Percentiles rank a stretch among this genome's conserved stretches.
Evolutionary conservation across 2,113 vertebrate genomes (phyloP).

Genomic region (Andinoacara biseriatus): DNA sequence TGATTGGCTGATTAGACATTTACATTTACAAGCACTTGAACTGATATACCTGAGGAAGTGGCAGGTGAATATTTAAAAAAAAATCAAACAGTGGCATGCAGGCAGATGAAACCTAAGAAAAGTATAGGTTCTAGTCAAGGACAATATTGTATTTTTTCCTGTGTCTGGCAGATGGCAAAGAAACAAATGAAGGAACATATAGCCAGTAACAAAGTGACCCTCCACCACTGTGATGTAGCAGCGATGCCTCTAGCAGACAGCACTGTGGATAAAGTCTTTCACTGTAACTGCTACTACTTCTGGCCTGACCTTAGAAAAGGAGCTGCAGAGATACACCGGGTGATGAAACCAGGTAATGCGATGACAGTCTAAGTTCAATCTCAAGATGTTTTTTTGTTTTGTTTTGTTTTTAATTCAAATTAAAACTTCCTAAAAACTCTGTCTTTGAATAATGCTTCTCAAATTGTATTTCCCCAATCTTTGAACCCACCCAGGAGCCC

Average conservation of each 20-base stretch:
- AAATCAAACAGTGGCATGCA: background rate
- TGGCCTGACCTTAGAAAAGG: slow-evolving; percentile 77
- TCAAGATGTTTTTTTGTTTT: background rate
- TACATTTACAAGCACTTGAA: too few relatives aligned
- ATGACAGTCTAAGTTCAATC: background rate
- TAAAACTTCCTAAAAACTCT: background rate
- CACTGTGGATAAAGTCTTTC: slow-evolving; percentile 78
- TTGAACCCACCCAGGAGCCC: slow-evolving; percentile 52
- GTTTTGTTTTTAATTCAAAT: background rate
- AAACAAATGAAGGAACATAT: slow-evolving; percentile 61
- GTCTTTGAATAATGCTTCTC: background rate
- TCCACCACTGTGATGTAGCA: slow-evolving; percentile 70
- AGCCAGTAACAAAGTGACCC: slow-evolving; percentile 63
- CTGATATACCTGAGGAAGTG: too few relatives aligned
- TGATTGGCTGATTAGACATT: too few relatives aligned
- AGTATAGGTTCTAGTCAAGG: background rate
- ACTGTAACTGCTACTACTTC: slow-evolving; percentile 84
- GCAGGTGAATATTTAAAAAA: background rate
- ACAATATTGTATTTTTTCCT: background rate
- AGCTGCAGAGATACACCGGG: slow-evolving; percentile 70
- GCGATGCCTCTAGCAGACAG: slow-evolving; percentile 72
- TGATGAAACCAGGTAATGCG: slow-evolving; percentile 79
- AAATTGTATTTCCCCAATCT: background rate
- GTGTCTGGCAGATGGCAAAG: slow-evolving; percentile 55
- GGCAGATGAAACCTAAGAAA: background rate